Evolutionary conservation across 1,140 invertebrate species (phyloP).

Genomic region (Nephila pilipes): DNA sequence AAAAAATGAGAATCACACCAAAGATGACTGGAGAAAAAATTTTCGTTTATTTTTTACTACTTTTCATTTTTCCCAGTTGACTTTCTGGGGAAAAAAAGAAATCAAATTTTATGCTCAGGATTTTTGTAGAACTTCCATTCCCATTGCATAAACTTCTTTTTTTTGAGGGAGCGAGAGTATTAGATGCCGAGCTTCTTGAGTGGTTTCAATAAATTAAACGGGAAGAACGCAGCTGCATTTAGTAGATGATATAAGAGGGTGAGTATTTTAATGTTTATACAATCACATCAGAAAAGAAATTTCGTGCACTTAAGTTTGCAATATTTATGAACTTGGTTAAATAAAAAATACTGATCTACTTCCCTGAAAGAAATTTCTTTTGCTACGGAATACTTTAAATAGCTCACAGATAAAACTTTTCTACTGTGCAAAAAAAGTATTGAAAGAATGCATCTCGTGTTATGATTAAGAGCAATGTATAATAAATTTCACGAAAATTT

Average conservation of each 20-base stretch:
- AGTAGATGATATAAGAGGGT: not conserved
- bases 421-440: too few relatives aligned
- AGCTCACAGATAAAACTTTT: too few relatives aligned
- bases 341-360: too few relatives aligned
- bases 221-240: not conserved
- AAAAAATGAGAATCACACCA: not conserved
- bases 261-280: not conserved
- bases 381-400: too few relatives aligned
- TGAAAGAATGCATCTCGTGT: too few relatives aligned
- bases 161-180: not conserved
- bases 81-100: not conserved
- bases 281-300: not conserved
- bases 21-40: conserved; percentile 12
- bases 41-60: conserved; percentile 28
- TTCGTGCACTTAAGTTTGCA: not conserved
- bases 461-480: too few relatives aligned
- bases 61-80: not conserved
- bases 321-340: not conserved
- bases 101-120: not conserved
- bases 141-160: not conserved
- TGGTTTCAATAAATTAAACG: conserved; percentile 1
- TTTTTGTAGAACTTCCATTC: not conserved
- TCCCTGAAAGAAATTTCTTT: too few relatives aligned
- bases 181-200: not conserved
- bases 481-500: too few relatives aligned